phyloP scores from a whole-genome alignment of 2,797 vertebrate species.

The Enteromius paludinosus region DNA sequence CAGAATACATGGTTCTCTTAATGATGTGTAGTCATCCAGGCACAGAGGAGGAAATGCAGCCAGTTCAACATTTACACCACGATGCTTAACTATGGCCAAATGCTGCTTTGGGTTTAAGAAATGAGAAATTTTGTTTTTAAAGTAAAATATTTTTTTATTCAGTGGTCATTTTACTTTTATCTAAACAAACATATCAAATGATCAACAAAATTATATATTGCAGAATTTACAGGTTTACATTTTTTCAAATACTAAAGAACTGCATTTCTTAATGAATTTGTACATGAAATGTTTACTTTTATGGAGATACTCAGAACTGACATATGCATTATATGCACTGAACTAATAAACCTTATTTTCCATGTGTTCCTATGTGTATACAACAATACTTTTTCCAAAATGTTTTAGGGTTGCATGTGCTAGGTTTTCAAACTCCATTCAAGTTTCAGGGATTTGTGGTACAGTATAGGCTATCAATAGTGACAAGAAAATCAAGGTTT shows the following conservation, averaged over 20 bases:
- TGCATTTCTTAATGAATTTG: neutral
- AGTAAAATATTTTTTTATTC: neutral
- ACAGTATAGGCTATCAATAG: neutral
- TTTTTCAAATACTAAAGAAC: neutral
- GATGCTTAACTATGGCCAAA: too few relatives aligned
- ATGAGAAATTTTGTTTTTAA: neutral
- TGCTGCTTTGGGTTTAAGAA: too few relatives aligned
- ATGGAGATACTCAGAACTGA: neutral
- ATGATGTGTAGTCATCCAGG: slow-evolving; percentile 1
- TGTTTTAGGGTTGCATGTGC: neutral
- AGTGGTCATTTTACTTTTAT: neutral
- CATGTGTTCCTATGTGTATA: neutral
- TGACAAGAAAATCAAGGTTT: neutral
- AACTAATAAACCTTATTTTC: neutral
- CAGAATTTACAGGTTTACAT: neutral
- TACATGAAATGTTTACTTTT: neutral
- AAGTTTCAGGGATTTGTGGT: neutral
- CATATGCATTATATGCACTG: neutral
- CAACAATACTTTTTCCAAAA: neutral
- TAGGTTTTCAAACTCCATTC: neutral
- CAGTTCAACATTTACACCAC: neutral
- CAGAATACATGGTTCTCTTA: neutral
- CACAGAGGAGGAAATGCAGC: neutral
- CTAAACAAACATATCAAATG: neutral
- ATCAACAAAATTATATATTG: neutral